These are phyloP conservation scores for Montipora cactus DNA, from an alignment of 64 coral and sea anemone genomes.

Conservation along the genomic window DNA sequence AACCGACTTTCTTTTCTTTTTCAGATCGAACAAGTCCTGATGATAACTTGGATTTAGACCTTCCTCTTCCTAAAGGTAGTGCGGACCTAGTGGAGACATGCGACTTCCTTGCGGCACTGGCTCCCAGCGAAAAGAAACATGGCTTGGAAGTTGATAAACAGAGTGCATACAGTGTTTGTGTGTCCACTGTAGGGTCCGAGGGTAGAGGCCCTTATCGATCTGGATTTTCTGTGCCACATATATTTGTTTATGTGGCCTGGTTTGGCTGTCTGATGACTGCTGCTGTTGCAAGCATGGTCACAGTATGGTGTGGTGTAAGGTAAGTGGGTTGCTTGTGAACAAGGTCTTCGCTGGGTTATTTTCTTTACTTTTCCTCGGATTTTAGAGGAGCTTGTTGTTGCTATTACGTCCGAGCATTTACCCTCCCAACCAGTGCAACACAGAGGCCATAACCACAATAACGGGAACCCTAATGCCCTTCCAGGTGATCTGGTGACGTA, in stretches of 20 bases:
- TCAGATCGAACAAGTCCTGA: conserved; percentile 25
- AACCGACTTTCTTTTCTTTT: neutral
- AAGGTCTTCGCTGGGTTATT: no score
- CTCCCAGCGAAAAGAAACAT: neutral
- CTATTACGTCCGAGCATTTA: no score
- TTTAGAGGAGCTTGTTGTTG: no score
- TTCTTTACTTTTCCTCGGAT: no score
- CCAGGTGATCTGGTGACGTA: no score
- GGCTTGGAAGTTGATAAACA: conserved; percentile 7
- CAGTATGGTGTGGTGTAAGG: conserved; percentile 71
- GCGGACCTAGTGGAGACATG: neutral
- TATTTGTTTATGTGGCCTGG: conserved; percentile 55
- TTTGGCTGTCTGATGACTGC: conserved; percentile 46
- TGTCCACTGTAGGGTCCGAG: neutral
- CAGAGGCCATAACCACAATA: no score
- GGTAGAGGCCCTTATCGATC: neutral
- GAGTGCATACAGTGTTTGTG: neutral
- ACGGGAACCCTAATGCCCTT: no score
- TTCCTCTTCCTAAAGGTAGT: neutral
- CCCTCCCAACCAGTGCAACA: no score
- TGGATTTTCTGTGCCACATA: neutral
- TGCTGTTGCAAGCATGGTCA: conserved; percentile 9
- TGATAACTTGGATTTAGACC: neutral
- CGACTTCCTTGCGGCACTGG: conserved; percentile 1
- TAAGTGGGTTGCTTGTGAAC: neutral